These are phyloP conservation scores for Cephalopachus bancanus DNA, from an alignment of 2,797 vertebrate genomes.

Conservation along the genomic window DNA sequence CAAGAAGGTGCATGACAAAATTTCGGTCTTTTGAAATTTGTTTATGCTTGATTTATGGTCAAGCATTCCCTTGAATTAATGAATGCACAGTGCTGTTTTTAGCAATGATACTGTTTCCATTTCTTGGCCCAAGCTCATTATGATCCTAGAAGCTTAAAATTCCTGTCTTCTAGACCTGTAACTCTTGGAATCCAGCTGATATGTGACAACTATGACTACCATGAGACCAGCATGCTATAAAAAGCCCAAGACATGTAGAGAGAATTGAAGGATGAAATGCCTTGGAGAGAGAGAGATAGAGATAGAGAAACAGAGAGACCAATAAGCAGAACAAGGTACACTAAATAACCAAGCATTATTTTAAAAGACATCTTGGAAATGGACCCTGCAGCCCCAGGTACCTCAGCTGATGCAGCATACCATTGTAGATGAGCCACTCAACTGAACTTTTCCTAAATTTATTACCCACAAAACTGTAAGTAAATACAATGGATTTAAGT, in stretches of 20 bases:
- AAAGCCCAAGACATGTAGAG: background rate
- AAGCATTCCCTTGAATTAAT: background rate
- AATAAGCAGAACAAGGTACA: background rate
- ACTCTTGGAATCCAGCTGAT: background rate
- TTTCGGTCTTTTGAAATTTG: no score
- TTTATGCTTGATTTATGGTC: no score
- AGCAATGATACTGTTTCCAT: background rate
- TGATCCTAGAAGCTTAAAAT: background rate
- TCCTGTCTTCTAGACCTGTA: background rate
- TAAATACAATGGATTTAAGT: background rate
- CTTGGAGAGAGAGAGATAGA: background rate
- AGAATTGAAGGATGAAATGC: background rate
- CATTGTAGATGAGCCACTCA: background rate
- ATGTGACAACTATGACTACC: background rate
- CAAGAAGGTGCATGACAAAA: no score
- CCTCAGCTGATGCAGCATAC: background rate
- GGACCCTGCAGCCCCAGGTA: background rate
- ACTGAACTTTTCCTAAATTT: background rate
- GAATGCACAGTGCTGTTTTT: background rate
- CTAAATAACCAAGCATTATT: background rate
- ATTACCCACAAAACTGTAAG: background rate
- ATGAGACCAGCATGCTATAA: background rate
- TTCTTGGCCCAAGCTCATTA: background rate
- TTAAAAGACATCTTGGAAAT: background rate
- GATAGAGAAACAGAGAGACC: background rate